phyloP scores from a whole-genome alignment of 1,140 invertebrate genomes.

The Bilobella aurantiaca region DNA sequence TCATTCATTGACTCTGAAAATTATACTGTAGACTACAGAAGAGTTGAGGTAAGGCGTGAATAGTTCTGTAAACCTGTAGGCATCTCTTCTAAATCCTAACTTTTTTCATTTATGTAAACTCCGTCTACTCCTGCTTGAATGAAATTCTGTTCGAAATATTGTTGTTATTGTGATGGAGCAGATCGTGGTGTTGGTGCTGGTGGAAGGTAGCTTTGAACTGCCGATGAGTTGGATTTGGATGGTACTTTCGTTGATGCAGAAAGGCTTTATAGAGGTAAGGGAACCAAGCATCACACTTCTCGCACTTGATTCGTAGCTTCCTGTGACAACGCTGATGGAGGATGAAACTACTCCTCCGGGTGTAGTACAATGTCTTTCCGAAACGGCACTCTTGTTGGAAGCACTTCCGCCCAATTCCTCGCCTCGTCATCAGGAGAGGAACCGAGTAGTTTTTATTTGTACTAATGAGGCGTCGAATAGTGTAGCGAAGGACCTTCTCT shows the following conservation, averaged over 20 bases:
- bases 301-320: slow-evolving; percentile 38
- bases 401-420: not conserved
- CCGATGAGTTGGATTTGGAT: not conserved
- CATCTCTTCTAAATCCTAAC: no score
- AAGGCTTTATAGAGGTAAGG: slow-evolving; percentile 42
- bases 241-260: slow-evolving; percentile 36
- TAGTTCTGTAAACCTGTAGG: no score
- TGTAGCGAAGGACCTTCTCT: not conserved
- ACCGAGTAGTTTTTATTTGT: slow-evolving; percentile 1
- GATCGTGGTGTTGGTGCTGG: not conserved
- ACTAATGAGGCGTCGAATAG: not conserved
- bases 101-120: no score
- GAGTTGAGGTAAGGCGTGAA: no score
- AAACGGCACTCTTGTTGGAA: not conserved
- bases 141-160: no score
- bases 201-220: not conserved
- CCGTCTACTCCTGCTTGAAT: no score
- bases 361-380: not conserved
- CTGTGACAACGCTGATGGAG: slow-evolving; percentile 35
- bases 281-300: slow-evolving; percentile 40
- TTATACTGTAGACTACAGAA: no score
- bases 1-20: no score
- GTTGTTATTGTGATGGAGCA: no score
- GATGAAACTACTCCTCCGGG: slow-evolving; percentile 12
- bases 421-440: not conserved